These are phyloP conservation scores for Misgurnus anguillicaudatus DNA, from an alignment of 2,113 vertebrate genomes.

Conservation along the genomic window DNA sequence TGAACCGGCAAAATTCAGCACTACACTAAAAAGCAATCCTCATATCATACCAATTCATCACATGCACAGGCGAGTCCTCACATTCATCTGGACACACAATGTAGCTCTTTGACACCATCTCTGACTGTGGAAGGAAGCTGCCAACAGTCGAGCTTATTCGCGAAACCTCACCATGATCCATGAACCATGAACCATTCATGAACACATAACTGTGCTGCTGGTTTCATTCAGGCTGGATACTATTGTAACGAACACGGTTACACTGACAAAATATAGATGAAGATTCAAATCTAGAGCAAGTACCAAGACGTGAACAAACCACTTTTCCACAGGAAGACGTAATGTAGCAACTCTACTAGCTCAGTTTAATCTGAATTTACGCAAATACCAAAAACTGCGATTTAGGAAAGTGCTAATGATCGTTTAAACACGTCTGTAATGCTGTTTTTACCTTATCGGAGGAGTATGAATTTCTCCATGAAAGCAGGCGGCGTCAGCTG, in stretches of 20 bases:
- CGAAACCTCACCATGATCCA: constrained; percentile 10
- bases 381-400: neutral
- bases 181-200: neutral
- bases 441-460: constrained; percentile 29
- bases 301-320: neutral
- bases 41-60: constrained; percentile 14
- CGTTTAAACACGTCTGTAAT: neutral
- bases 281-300: constrained; percentile 6
- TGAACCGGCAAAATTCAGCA: neutral
- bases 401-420: neutral
- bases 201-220: neutral
- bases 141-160: constrained; percentile 31
- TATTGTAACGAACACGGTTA: neutral
- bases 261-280: neutral
- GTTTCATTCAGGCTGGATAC: neutral
- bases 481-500: constrained; percentile 46
- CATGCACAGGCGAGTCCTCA: constrained; percentile 11
- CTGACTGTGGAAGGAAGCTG: constrained; percentile 11
- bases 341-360: neutral
- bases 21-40: neutral
- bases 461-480: constrained; percentile 4
- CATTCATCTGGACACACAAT: constrained; percentile 52
- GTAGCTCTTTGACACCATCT: constrained; percentile 57
- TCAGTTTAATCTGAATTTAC: neutral
- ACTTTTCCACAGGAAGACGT: constrained; percentile 22